Evolutionary conservation across 2,113 vertebrate species (phyloP), one percentile per base, ranked within the genome.

Genomic region (Syngnathus scovelli): DNA sequence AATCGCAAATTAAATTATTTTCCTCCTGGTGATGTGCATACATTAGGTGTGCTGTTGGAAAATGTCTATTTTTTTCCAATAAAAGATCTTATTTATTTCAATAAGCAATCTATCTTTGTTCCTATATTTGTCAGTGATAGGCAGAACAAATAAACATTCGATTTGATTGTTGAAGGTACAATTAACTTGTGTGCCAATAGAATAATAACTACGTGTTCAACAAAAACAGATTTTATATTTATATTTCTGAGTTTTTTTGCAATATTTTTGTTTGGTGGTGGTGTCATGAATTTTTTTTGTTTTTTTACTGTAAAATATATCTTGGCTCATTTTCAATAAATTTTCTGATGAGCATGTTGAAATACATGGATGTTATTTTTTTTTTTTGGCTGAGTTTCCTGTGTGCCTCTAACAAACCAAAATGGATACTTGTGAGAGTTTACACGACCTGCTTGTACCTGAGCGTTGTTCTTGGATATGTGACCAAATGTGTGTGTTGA

Each of bases 401-500:
- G 67, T 86, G 83, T 72, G 74, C 73, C 75, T 80, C 73, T 23
- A 68, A 33, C 70, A 71, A 38, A 65, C 48, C 59, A 46, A 37
- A 59, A 59, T 69, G 73, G 66, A 62, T 44, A 62, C 21, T 67
- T 79, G 76, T 65, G 71, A 71, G 51, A n/a, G 80, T 78, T 77
- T 69, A 71, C 64, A 66, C 71, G 36, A 78, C 67, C 74, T 73
- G 71, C 70, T 73, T 64, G 72, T 88, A 87, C 88, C 88, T 90
- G 87, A 90, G 88, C 78, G 64, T 51, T 67, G 48, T 68, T 69
- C 21, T 21, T 48, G 44, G 63, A 73, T 79, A 58, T 65, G 51
- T 76, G 55, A 83, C 69, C 77, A 65, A 55, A 67, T 62, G 65
- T 67, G 60, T n/a, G 54, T 70, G 71, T 77, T 18, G 78, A 68